Evolutionary conservation across 2,113 vertebrate genomes (phyloP).

Genomic region (Sylvietta virens): DNA sequence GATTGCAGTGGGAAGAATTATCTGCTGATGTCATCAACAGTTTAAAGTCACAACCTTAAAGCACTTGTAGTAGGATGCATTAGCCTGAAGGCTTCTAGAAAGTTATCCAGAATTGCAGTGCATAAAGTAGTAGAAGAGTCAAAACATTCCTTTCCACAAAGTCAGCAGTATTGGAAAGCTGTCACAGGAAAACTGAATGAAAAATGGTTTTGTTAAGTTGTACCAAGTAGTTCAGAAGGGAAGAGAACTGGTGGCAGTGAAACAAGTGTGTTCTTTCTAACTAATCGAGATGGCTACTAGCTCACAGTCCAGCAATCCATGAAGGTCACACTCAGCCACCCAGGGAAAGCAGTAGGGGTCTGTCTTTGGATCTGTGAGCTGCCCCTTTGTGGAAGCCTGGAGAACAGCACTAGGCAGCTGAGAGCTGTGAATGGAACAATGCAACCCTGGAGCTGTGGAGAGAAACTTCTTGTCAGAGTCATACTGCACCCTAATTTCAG

Average conservation of each 20-base stretch:
- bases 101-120: neutral
- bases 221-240: neutral
- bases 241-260: neutral
- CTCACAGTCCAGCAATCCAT: neutral
- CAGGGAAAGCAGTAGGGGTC: neutral
- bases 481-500: neutral
- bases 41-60: neutral
- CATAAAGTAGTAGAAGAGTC: neutral
- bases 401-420: neutral
- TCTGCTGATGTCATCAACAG: neutral
- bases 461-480: neutral
- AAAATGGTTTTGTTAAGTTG: neutral
- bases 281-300: neutral
- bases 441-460: fast-evolving
- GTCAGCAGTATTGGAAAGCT: neutral
- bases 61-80: neutral
- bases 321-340: neutral
- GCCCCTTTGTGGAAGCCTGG: constrained; percentile 2
- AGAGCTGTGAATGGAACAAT: neutral
- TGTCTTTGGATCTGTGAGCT: neutral
- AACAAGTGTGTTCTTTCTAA: neutral
- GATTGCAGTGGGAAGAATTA: neutral
- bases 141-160: neutral
- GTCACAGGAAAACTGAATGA: neutral
- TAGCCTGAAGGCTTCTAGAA: neutral